Base-by-base conservation (phyloP, 2,888 invertebrate genomes). In the Limnephilus marmoratus region DNA sequence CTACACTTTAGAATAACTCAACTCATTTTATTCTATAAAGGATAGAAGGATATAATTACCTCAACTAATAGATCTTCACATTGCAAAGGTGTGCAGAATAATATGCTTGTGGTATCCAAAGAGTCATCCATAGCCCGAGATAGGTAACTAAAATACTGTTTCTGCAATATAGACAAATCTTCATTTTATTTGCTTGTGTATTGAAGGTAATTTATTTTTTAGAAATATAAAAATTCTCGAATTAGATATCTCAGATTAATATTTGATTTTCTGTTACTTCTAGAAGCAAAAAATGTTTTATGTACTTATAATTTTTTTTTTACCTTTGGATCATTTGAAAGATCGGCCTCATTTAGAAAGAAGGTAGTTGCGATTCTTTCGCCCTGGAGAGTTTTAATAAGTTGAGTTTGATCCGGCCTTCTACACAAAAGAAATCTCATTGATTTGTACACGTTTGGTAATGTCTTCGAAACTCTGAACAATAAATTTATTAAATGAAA, bases 51-150 rank as follows among this genome's bases (percentile, higher is more conserved):
- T 29, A 83, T 92, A 93, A 94, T 94, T 95, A 97, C 97, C 96
- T 97, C 96, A 88, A 95, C 94, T 29, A 97, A 94, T 91, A 97
- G 95, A 93, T 95, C 95, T 94, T 97, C 97, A 93, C 97, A 97
- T 94, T 97, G 95, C 90, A 95, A 94, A 7, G 96, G 96, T 85
- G 96, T 95, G 90, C 96, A 96, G 34, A 97, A 95, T 94, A 97
- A 96, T 9, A 97, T 94, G 81, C 96, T 97, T 7, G 96, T 96
- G 13, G 96, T 94, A 92, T 96, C 96, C 41, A 96, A 95, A 13
- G 96, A 96, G 49, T 95, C 95, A 87, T 96, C 96, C 80, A 96
- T 94, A n/a, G 96, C 96, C 92, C 95, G 95, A 89, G 95, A 95
- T 37, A 97, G 94, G 94, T 95, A 96, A 29, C 94, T 95, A 94